phyloP scores from a whole-genome alignment of 35 echinoderm and acorn worm species.

The Lytechinus pictus region DNA sequence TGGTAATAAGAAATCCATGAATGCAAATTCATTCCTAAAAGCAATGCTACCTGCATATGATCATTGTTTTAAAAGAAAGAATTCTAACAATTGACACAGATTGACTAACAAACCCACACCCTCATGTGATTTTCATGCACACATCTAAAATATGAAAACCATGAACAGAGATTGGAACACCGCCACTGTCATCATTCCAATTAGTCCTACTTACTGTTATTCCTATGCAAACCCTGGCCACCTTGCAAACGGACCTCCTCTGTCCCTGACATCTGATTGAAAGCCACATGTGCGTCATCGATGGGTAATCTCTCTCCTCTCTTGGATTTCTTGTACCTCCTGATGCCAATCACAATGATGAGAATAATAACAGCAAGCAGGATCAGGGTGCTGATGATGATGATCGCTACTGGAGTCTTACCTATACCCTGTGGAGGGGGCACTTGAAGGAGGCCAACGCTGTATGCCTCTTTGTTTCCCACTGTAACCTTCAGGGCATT shows the following conservation, averaged over 20 bases:
- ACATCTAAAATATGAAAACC: too few relatives aligned
- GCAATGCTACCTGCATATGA: too few relatives aligned
- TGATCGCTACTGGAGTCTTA: background rate
- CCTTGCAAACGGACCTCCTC: background rate
- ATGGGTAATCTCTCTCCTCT: background rate
- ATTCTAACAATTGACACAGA: too few relatives aligned
- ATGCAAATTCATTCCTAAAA: too few relatives aligned
- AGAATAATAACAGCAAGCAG: background rate
- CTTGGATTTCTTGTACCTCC: slow-evolving; percentile 34
- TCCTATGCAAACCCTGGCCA: background rate
- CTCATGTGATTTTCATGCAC: too few relatives aligned
- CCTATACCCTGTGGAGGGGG: background rate
- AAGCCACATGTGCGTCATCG: background rate
- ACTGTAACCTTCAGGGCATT: slow-evolving; percentile 30
- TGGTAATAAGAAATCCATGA: too few relatives aligned
- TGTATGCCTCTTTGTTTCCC: slow-evolving; percentile 50
- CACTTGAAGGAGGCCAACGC: slow-evolving; percentile 2
- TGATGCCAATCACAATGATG: slow-evolving; percentile 28
- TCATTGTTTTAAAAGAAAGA: too few relatives aligned
- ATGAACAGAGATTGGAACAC: too few relatives aligned
- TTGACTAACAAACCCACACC: too few relatives aligned
- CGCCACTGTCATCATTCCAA: background rate
- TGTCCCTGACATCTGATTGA: background rate
- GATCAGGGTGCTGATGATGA: background rate
- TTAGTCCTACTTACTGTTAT: background rate